These are phyloP conservation scores for Ips typographus DNA, from an alignment of 1,140 invertebrate genomes.

Conservation along the genomic window DNA sequence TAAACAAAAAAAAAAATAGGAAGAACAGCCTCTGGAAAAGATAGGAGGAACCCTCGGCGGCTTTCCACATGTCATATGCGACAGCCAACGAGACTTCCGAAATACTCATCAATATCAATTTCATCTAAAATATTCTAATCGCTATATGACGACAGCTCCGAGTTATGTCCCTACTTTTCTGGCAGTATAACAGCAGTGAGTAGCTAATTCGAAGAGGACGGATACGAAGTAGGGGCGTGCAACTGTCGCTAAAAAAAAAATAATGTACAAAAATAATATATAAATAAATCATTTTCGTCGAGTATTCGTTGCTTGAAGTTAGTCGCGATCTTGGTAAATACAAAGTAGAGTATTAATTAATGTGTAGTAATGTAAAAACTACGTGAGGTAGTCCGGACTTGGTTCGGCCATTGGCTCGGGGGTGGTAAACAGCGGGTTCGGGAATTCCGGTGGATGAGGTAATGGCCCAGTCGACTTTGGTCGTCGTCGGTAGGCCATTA, in stretches of 20 bases:
- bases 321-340: constrained; percentile 22
- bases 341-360: constrained; percentile 37
- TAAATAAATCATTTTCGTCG: constrained; percentile 36
- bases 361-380: constrained; percentile 35
- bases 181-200: constrained; percentile 45
- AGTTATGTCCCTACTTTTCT: constrained; percentile 20
- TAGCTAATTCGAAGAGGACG: constrained; percentile 42
- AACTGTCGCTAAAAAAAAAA: constrained; percentile 37
- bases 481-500: constrained; percentile 87
- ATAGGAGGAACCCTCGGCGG: constrained; percentile 43
- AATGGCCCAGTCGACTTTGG: constrained; percentile 84
- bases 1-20: not conserved
- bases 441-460: constrained; percentile 92
- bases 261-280: constrained; percentile 33
- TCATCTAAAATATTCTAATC: constrained; percentile 19
- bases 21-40: constrained; percentile 51
- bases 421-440: constrained; percentile 90
- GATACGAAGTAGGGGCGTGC: constrained; percentile 37
- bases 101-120: constrained; percentile 29
- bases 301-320: constrained; percentile 33
- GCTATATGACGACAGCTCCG: constrained; percentile 22
- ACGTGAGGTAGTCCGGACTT: constrained; percentile 75
- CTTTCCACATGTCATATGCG: constrained; percentile 10
- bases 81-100: constrained; percentile 36
- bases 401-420: constrained; percentile 76